Evolutionary conservation across 2,888 invertebrate species (phyloP).

Genomic region (Rhingia campestris): DNA sequence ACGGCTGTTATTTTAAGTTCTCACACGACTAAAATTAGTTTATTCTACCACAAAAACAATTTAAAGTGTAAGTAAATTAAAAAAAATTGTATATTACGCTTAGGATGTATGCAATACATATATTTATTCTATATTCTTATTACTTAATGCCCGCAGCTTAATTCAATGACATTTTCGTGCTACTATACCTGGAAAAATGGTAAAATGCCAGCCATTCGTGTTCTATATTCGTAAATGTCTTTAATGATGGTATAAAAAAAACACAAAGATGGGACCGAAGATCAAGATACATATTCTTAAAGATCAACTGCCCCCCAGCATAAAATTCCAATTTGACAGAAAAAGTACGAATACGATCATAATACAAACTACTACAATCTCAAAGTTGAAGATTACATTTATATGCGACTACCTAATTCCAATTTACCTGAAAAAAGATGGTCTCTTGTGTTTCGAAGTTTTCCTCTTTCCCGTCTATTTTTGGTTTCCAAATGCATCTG

Average conservation of each 20-base stretch:
- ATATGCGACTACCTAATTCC: background rate
- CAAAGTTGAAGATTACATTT: background rate
- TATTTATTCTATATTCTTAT: constrained; percentile 19
- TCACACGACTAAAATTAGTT: constrained; percentile 16
- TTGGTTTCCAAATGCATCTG: constrained; percentile 21
- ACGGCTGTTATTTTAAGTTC: constrained; percentile 15
- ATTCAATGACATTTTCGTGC: constrained; percentile 46
- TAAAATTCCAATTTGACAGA: constrained; percentile 40
- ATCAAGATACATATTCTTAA: constrained; percentile 33
- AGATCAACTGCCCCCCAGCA: constrained; percentile 21
- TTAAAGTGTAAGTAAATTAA: constrained; percentile 29
- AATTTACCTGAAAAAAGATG: constrained; percentile 36
- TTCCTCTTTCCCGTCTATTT: constrained; percentile 19
- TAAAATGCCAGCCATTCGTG: constrained; percentile 33
- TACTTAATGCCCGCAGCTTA: constrained; percentile 12
- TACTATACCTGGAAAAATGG: constrained; percentile 17
- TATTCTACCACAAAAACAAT: constrained; percentile 15
- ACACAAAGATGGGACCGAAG: background rate
- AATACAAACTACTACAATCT: constrained; percentile 12
- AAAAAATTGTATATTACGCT: constrained; percentile 10
- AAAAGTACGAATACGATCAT: background rate
- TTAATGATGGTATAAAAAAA: background rate
- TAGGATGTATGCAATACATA: constrained; percentile 52
- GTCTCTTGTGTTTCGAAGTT: background rate
- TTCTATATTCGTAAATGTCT: constrained; percentile 10